phyloP scores from a whole-genome alignment of 64 coral and sea anemone species.

The Exaiptasia diaphana region DNA sequence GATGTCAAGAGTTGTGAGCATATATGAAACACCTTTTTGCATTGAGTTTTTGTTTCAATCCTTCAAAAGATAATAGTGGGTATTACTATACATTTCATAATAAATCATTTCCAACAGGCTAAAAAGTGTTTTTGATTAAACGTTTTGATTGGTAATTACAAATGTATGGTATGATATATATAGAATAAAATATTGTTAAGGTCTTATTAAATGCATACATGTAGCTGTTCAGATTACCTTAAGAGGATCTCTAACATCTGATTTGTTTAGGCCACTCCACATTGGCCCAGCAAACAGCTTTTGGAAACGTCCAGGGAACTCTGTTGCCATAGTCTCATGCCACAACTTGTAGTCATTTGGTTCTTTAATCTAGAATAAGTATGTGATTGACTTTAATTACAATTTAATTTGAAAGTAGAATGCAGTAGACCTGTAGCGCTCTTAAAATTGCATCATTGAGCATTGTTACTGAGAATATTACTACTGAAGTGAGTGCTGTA shows the following conservation, averaged over 20 bases:
- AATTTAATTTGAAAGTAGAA: not conserved
- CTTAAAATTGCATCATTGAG: too few relatives aligned
- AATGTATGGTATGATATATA: not conserved
- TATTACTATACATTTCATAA: too few relatives aligned
- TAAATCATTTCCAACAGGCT: too few relatives aligned
- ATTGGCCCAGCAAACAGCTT: constrained; percentile 17
- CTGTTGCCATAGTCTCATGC: constrained; percentile 6
- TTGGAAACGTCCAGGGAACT: constrained; percentile 6
- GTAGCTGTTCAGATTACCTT: not conserved
- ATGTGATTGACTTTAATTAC: not conserved
- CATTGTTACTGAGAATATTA: too few relatives aligned
- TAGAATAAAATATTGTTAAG: not conserved
- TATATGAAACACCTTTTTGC: too few relatives aligned
- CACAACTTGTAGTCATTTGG: constrained; percentile 2
- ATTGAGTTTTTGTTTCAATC: too few relatives aligned
- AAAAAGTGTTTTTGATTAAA: too few relatives aligned
- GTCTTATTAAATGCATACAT: not conserved
- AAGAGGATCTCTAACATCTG: not conserved
- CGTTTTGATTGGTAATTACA: not conserved
- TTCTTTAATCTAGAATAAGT: not conserved
- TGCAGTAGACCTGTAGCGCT: too few relatives aligned
- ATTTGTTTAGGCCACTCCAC: not conserved
- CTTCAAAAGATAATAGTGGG: too few relatives aligned
- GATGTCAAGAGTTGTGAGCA: too few relatives aligned
- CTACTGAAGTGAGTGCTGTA: too few relatives aligned